Evolutionary conservation across 2,113 vertebrate species (phyloP).

Genomic region (Ophiodon elongatus): DNA sequence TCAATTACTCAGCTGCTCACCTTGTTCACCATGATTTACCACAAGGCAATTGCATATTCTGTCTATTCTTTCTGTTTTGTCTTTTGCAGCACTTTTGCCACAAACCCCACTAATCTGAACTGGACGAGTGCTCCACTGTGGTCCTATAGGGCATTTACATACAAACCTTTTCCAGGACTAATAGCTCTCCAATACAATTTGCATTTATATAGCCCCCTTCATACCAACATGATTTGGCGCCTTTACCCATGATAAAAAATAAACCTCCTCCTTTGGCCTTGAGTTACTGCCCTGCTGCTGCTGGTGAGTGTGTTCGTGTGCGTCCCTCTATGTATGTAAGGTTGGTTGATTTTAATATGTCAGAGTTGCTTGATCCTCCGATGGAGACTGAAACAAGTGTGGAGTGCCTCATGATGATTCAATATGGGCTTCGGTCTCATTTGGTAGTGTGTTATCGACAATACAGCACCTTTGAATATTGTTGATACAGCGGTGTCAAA

Average conservation of each 20-base stretch:
- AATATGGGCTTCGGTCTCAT: slow-evolving; percentile 12
- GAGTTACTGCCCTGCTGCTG: slow-evolving; percentile 77
- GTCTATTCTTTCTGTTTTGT: slow-evolving; percentile 66
- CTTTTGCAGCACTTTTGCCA: slow-evolving; percentile 79
- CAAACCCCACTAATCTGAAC: slow-evolving; percentile 80
- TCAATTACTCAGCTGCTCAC: slow-evolving; percentile 83
- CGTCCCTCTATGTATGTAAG: slow-evolving; percentile 71
- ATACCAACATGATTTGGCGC: slow-evolving; percentile 86
- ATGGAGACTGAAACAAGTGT: slow-evolving; percentile 70
- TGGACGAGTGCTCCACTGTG: slow-evolving; percentile 79
- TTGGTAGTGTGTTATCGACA: slow-evolving; percentile 27
- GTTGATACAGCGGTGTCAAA: slow-evolving; percentile 53
- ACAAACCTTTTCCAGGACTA: slow-evolving; percentile 84
- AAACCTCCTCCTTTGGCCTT: slow-evolving; percentile 85
- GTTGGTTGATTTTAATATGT: slow-evolving; percentile 82
- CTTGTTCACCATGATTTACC: slow-evolving; percentile 85
- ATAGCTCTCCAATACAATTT: slow-evolving; percentile 88
- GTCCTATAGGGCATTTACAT: slow-evolving; percentile 87
- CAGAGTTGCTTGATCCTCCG: slow-evolving; percentile 70
- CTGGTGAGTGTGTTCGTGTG: slow-evolving; percentile 47
- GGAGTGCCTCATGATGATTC: slow-evolving; percentile 73
- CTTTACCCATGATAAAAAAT: slow-evolving; percentile 85
- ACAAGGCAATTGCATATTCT: slow-evolving; percentile 75
- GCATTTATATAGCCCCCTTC: slow-evolving; percentile 89
- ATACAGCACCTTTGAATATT: slow-evolving; percentile 42